phyloP scores from a whole-genome alignment of 2,888 invertebrate genomes.

The Plebejus anna region DNA sequence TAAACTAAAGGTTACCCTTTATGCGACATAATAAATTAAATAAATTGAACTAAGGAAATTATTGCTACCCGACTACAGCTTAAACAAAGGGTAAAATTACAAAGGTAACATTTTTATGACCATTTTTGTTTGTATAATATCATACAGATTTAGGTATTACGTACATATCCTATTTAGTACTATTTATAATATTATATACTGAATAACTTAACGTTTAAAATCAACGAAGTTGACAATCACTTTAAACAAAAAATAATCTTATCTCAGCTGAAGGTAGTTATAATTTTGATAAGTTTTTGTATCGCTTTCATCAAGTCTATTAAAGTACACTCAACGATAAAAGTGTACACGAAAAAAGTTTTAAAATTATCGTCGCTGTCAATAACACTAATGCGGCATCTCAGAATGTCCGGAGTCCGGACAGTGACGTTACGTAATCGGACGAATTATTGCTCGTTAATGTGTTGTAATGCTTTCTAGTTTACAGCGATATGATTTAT shows the following conservation, averaged over 20 bases:
- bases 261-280: conserved; percentile 34
- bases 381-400: conserved; percentile 64
- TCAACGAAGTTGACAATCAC: too few species aligned
- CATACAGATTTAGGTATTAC: neutral
- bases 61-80: conserved; percentile 41
- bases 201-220: too few species aligned
- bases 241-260: neutral
- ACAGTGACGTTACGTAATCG: conserved; percentile 63
- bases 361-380: conserved; percentile 63
- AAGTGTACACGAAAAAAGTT: conserved; percentile 63
- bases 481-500: conserved; percentile 44
- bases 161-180: neutral
- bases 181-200: neutral
- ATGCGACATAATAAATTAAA: conserved; percentile 18
- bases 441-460: conserved; percentile 69
- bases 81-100: neutral
- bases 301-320: conserved; percentile 60
- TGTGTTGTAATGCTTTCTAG: conserved; percentile 60
- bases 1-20: conserved; percentile 23
- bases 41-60: conserved; percentile 13
- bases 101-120: neutral
- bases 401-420: conserved; percentile 52
- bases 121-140: neutral
- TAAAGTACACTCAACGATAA: conserved; percentile 53
- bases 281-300: conserved; percentile 70